Base-by-base conservation (phyloP, 2,888 invertebrate species). In the Troides aeacus region DNA sequence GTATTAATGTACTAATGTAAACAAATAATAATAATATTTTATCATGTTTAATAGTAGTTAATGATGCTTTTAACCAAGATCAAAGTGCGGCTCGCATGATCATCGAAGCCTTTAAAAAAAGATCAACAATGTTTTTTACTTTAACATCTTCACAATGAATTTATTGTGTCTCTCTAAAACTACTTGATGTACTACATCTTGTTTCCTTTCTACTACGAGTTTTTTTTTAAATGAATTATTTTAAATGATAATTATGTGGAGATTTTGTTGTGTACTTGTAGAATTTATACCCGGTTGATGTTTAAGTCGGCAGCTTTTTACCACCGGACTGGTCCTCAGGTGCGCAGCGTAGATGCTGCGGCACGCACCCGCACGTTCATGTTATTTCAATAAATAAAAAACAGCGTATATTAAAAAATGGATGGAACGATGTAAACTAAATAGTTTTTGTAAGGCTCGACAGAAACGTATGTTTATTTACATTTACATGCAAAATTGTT, bases 261-360 rank as follows among this genome's bases (percentile, higher is more conserved):
- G 23, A 69, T 70, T 70, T 58, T 59, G 66, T 62, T 66, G 65
- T 58, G 64, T 62, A 64, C 62, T 53, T 36, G 62, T 59, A 65
- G 46, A 61, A 53, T 62, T 65, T 66, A 62, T 50, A 39, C 36
- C 62, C 53, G 59, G 69, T 70, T 23, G 66, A 70, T 70, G 66
- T 70, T 62, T 62, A 70, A 70, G 39, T 66, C 69, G 66, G 36
- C 69, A 46, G 65, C 58, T 70, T 70, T 70, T 70, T 70, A 66
- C 62, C 50, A 39, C 30, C 18, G 23, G 62, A 70, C 69, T 70
- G 65, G 69, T 70, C 65, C 69, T 62, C 69, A 70, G 65, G 65
- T 70, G 66, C 69, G 23, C 53, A 50, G 42, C 42, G 36, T 46
- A 62, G 65, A 58, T 53, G 65, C 64, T 56, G 24, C 62, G 57